Evolutionary conservation across 2,797 vertebrate genomes (phyloP).

Genomic region (Ibycter americanus): DNA sequence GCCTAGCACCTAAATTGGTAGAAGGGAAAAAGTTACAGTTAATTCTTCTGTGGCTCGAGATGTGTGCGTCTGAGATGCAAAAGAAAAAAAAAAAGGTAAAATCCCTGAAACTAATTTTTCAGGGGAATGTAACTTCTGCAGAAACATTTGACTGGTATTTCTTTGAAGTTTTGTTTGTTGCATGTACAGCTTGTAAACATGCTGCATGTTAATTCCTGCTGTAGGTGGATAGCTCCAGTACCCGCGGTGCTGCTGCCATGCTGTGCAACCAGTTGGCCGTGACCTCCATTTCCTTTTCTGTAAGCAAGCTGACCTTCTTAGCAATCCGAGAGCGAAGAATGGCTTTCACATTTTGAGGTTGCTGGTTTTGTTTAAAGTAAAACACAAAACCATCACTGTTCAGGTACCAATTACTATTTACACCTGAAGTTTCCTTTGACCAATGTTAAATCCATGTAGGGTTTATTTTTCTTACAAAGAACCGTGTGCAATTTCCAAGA

Average conservation of each 20-base stretch:
- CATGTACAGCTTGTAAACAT: not conserved
- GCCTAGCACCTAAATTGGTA: not conserved
- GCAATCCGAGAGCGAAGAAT: rapidly evolving
- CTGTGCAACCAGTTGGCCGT: not conserved
- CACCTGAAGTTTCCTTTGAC: not conserved
- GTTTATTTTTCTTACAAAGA: not conserved
- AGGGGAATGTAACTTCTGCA: not conserved
- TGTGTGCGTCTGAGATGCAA: no score
- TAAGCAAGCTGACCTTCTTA: not conserved
- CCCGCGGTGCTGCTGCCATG: not conserved
- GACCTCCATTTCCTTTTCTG: not conserved
- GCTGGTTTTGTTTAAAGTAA: not conserved
- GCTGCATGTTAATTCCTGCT: rapidly evolving
- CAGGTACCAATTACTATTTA: not conserved
- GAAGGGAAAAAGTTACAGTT: not conserved
- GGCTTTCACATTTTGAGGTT: rapidly evolving
- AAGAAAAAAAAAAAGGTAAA: not conserved
- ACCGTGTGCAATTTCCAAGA: not conserved
- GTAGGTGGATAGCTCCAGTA: not conserved
- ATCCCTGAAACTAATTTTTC: not conserved
- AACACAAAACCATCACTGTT: not conserved
- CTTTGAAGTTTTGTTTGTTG: not conserved
- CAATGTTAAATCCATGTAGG: not conserved
- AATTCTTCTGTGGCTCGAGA: not conserved
- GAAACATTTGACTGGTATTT: not conserved